phyloP scores from a whole-genome alignment of 1,140 invertebrate genomes.

The Dendroctonus valens region DNA sequence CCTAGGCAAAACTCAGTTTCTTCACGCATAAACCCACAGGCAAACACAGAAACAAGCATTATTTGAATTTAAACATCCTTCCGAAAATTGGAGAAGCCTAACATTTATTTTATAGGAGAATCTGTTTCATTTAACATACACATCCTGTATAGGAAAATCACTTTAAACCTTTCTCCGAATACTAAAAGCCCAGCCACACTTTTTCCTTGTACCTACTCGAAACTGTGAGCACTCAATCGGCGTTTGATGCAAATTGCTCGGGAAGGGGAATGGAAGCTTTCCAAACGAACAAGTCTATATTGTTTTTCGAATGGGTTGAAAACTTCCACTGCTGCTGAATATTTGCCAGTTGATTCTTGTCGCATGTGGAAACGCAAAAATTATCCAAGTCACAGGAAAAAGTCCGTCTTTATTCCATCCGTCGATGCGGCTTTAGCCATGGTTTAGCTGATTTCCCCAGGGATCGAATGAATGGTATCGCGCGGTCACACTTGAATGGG shows the following conservation, averaged over 20 bases:
- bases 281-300: constrained; percentile 12
- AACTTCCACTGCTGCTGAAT: too few relatives aligned
- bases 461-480: constrained; percentile 44
- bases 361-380: too few relatives aligned
- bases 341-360: too few relatives aligned
- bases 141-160: constrained; percentile 8
- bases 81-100: neutral
- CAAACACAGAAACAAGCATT: neutral
- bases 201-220: constrained; percentile 14
- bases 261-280: constrained; percentile 3
- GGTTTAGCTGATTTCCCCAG: constrained; percentile 50
- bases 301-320: neutral
- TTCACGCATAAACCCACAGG: neutral
- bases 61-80: neutral
- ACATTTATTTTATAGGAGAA: neutral
- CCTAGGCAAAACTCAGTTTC: neutral
- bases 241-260: constrained; percentile 23
- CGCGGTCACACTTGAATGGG: constrained; percentile 50
- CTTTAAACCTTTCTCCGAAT: constrained; percentile 10
- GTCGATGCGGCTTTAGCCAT: constrained; percentile 16
- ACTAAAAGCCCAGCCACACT: constrained; percentile 23
- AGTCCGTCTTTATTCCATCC: neutral
- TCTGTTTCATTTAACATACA: neutral
- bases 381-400: neutral
- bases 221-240: constrained; percentile 14